Base-by-base conservation (phyloP, 2,888 invertebrate species). In the Tenthredo amoena region DNA sequence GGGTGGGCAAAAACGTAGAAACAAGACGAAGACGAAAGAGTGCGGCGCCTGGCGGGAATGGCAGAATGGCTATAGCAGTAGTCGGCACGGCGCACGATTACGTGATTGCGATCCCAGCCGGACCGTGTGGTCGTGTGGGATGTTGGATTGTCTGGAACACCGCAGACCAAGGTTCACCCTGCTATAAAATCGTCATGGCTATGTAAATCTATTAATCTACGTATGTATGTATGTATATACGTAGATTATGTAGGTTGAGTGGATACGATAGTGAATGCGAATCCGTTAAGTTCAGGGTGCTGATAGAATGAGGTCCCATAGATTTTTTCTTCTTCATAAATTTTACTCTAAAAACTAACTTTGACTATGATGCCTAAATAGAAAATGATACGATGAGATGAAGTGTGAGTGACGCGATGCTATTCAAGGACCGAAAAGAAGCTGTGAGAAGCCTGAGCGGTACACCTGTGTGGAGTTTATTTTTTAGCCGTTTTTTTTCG, bases 41-140 rank as follows among this genome's bases (percentile, higher is more conserved):
- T 84, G 74, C 85, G 85, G 85, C 85, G 85, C 85, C 84, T 85
- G 85, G 65, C 85, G 71, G 84, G 85, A 85, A 85, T 83, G 83
- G 85, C 15, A 50, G 37, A 71, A 65, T 43, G 82, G 82, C 26
- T 55, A 68, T 85, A 37, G 85, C 62, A 43, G 85, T 68, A 83
- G 83, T 71, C 85, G 85, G 85, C 58, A 65, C 77, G 83, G 84
- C 58, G 58, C 85, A 58, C 58, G 85, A 82, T 85, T 85, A 81
- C 81, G 81, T 81, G 85, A 85, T 81, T 85, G 81, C 72, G 84
- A 77, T 85, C 77, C 85, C 68, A 68, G 68, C 83, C 68, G 47
- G 85, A 65, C 76, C 43, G 58, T 65, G 31, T 65, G 81, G 21
- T 55, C 47, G 85, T 76, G 81, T 77, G 47, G 85, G 85, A 79